Evolutionary conservation across 1,140 invertebrate genomes (phyloP).

Genomic region (Doryteuthis pealeii): DNA sequence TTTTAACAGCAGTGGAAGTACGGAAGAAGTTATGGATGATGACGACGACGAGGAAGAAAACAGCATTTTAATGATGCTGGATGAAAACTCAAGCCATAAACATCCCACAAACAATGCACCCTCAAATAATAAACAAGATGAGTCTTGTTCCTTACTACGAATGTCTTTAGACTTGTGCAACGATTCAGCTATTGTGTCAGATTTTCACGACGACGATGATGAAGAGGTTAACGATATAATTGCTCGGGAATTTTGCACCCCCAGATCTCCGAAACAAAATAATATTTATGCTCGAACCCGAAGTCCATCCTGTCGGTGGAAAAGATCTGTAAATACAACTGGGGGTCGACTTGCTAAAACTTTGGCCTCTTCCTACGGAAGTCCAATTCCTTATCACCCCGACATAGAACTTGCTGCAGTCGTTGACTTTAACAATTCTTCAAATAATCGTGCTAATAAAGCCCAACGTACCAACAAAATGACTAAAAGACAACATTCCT

Average conservation of each 20-base stretch:
- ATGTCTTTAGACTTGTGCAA: not conserved
- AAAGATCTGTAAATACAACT: not conserved
- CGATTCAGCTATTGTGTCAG: not conserved
- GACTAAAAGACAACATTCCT: too few relatives aligned
- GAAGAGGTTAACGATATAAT: not conserved
- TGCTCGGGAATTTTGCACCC: not conserved
- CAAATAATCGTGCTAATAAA: not conserved
- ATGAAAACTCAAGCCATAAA: too few relatives aligned
- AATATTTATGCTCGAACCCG: not conserved
- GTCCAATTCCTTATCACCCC: not conserved
- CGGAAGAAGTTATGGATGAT: not conserved
- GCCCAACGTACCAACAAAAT: too few relatives aligned
- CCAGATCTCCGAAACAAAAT: not conserved
- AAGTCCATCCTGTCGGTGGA: not conserved
- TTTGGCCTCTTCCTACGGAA: not conserved
- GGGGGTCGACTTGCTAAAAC: not conserved
- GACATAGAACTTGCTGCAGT: not conserved
- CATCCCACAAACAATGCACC: too few relatives aligned
- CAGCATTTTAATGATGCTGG: not conserved
- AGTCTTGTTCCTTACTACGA: too few relatives aligned
- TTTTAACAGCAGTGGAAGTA: not conserved
- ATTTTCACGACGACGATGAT: not conserved
- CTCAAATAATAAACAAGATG: too few relatives aligned
- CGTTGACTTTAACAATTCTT: not conserved
- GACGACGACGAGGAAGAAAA: not conserved